Conservation (phyloP, 2,888 invertebrate species). For the Philereme vetulata region DNA sequence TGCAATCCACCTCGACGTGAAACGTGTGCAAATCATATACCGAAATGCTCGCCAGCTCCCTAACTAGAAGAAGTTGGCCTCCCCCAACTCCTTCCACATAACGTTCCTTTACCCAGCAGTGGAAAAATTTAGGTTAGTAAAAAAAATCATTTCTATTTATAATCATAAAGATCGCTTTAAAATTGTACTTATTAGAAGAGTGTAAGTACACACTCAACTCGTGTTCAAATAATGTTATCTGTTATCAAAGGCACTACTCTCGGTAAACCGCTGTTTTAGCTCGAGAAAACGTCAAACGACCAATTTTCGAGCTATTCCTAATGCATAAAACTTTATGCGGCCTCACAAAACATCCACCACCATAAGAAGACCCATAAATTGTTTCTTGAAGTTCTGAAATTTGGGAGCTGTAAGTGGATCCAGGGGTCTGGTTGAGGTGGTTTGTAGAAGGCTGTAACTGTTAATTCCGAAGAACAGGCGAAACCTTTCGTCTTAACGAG, state of each 20-base stretch:
- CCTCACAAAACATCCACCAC: conserved; percentile 57
- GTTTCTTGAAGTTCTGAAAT: conserved; percentile 3
- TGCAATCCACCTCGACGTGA: no score
- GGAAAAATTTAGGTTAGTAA: no score
- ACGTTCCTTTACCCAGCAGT: no score
- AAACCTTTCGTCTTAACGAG: conserved; percentile 77
- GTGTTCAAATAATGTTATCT: conserved; percentile 20
- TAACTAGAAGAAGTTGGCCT: no score
- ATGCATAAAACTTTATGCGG: conserved; percentile 76
- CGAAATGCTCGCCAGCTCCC: no score
- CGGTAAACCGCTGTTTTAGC: conserved; percentile 52
- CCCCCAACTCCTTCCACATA: no score
- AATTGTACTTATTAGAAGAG: neutral
- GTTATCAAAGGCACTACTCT: conserved; percentile 32
- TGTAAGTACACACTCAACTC: conserved; percentile 1
- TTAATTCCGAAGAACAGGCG: conserved; percentile 75
- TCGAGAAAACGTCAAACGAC: conserved; percentile 67
- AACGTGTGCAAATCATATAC: no score
- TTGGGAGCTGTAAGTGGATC: conserved; percentile 18
- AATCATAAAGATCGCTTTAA: no score
- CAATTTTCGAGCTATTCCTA: conserved; percentile 74
- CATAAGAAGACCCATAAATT: conserved; percentile 42
- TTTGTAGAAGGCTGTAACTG: conserved; percentile 58
- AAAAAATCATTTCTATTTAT: no score
- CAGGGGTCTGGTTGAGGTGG: conserved; percentile 48